Evolutionary conservation across 2,113 vertebrate genomes (phyloP).

Genomic region (Varanus salvator): DNA sequence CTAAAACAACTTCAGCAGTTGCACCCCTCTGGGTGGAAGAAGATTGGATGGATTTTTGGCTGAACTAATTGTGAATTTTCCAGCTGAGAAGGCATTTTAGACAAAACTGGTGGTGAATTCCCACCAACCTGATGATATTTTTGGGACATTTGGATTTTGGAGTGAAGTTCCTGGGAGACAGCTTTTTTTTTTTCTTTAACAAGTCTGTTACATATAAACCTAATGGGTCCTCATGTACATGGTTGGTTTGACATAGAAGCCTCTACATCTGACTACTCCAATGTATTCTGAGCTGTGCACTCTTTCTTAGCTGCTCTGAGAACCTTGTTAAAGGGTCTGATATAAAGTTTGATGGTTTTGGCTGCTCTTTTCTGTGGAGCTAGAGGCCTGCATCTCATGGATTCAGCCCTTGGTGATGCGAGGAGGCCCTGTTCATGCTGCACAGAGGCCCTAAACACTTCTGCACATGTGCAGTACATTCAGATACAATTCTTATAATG

Average conservation of each 20-base stretch:
- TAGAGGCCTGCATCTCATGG: not conserved
- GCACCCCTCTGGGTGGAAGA: not conserved
- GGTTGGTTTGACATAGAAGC: not conserved
- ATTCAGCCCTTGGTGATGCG: not conserved
- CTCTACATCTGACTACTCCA: not conserved
- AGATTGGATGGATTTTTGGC: not conserved
- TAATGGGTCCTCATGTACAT: not conserved
- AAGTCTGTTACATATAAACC: not conserved
- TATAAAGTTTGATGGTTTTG: not conserved
- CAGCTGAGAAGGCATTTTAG: not conserved
- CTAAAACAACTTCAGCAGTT: not conserved
- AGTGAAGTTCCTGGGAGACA: not conserved
- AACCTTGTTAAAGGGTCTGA: not conserved
- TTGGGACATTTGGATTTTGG: not conserved
- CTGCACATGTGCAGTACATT: not conserved
- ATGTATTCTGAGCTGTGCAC: not conserved
- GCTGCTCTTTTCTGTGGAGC: not conserved
- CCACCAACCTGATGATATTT: not conserved
- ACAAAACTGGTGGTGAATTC: not conserved
- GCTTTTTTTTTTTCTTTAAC: not conserved
- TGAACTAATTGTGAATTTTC: not conserved
- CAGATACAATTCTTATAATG: not conserved
- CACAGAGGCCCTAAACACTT: not conserved
- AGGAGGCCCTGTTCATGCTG: too few species aligned
- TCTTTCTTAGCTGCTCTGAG: not conserved